These are phyloP conservation scores for Neopipo cinnamomea DNA, from an alignment of 2,113 vertebrate species.

Conservation along the genomic window DNA sequence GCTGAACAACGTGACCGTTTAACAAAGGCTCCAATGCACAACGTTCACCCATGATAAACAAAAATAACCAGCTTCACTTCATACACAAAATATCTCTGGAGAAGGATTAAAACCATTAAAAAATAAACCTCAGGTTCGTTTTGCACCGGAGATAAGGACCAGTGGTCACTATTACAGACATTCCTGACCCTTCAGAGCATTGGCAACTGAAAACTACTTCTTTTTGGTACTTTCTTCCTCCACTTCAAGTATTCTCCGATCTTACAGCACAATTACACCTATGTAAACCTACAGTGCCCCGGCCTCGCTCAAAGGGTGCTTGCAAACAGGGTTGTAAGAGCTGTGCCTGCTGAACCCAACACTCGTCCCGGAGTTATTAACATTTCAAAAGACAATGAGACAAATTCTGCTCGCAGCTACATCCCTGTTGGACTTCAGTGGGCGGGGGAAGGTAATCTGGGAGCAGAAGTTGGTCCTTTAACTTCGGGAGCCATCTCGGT, in stretches of 20 bases:
- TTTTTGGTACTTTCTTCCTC: slow-evolving; percentile 18
- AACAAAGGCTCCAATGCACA: slow-evolving; percentile 66
- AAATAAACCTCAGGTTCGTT: slow-evolving; percentile 18
- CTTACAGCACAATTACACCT: neutral
- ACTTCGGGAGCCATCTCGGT: slow-evolving; percentile 25
- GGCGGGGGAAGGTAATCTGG: slow-evolving; percentile 10
- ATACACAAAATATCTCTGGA: neutral
- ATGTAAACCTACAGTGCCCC: neutral
- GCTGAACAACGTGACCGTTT: slow-evolving; percentile 57
- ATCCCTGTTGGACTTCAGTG: slow-evolving; percentile 43
- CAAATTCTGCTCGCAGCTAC: slow-evolving; percentile 64
- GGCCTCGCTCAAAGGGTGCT: slow-evolving; percentile 45
- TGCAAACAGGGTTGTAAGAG: slow-evolving; percentile 22
- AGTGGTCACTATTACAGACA: neutral
- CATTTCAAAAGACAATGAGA: slow-evolving; percentile 77
- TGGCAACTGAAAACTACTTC: slow-evolving; percentile 52
- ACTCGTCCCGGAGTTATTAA: slow-evolving; percentile 66
- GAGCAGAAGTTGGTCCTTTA: slow-evolving; percentile 54
- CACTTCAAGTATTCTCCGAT: neutral
- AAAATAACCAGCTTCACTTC: neutral
- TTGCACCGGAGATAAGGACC: slow-evolving; percentile 21
- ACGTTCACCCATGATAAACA: slow-evolving; percentile 4
- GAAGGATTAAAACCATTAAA: neutral
- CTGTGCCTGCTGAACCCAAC: slow-evolving; percentile 47
- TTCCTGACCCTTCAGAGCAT: neutral